phyloP scores from a whole-genome alignment of 1,140 invertebrate species.

The Alviniconcha marisindica region DNA sequence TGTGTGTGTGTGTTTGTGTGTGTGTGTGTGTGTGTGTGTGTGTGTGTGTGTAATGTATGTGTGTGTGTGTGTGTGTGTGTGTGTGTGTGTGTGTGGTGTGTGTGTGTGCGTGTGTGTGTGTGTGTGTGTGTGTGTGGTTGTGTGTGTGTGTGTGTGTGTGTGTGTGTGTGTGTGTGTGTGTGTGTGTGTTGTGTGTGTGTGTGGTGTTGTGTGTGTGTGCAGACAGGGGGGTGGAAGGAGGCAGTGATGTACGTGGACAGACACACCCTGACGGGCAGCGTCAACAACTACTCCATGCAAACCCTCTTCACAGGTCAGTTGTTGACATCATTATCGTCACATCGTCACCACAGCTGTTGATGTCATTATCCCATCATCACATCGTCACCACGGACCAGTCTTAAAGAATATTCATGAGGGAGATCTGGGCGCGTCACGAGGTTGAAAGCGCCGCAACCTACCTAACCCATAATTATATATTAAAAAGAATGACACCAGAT shows the following conservation, averaged over 20 bases:
- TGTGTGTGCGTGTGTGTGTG: slow-evolving; percentile 5
- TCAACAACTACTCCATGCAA: slow-evolving; percentile 40
- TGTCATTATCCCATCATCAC: too few relatives aligned
- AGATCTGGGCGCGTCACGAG: too few relatives aligned
- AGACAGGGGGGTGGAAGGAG: slow-evolving; percentile 47
- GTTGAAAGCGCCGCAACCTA: too few relatives aligned
- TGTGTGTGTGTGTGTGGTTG: slow-evolving; percentile 5
- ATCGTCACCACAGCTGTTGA: not conserved
- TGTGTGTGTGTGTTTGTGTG: not conserved
- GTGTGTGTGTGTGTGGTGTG: slow-evolving; percentile 16
- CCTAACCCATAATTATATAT: too few relatives aligned
- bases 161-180: slow-evolving; percentile 36
- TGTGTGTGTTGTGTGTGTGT: slow-evolving; percentile 19
- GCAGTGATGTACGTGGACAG: slow-evolving; percentile 44
- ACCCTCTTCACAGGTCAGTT: slow-evolving; percentile 41
- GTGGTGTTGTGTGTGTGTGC: slow-evolving; percentile 25
- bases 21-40: not conserved
- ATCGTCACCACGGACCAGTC: not conserved
- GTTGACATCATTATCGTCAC: not conserved
- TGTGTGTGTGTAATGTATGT: too few relatives aligned
- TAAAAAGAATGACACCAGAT: too few relatives aligned
- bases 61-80: slow-evolving; percentile 12
- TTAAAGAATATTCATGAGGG: too few relatives aligned
- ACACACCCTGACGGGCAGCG: slow-evolving; percentile 34
- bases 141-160: slow-evolving; percentile 33